A percentile compares a stretch with the other conserved stretches of the same genome.
Conservation (phyloP, 2,113 vertebrate species). For the Chloropsis hardwickii region DNA sequence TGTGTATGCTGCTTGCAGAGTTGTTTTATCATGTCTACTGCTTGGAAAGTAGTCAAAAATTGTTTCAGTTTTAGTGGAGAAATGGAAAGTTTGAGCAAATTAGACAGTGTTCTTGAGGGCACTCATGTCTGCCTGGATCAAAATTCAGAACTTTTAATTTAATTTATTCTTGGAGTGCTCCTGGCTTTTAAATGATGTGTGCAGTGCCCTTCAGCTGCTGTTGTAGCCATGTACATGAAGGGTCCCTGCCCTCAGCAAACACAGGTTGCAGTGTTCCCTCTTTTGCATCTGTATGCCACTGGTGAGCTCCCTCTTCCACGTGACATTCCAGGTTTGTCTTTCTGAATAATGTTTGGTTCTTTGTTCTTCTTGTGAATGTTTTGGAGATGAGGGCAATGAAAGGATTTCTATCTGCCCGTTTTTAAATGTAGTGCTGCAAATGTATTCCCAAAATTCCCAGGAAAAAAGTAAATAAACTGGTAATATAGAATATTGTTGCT, state of each 20-base stretch:
- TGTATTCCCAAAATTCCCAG: neutral
- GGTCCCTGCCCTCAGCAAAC: neutral
- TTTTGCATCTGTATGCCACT: rapidly evolving
- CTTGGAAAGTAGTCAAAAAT: neutral
- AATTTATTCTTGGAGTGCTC: neutral
- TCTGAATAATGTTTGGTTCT: neutral
- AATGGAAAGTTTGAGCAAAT: neutral
- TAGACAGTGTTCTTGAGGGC: neutral
- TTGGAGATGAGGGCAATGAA: neutral
- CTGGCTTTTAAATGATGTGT: neutral
- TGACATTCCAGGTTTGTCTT: neutral
- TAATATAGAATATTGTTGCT: neutral
- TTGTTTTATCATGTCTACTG: neutral
- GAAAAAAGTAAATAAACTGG: neutral
- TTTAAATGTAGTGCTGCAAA: neutral
- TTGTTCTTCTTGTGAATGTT: neutral
- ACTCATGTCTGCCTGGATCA: neutral
- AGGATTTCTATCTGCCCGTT: neutral
- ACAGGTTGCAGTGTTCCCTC: neutral
- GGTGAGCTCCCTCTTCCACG: neutral
- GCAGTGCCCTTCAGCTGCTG: neutral
- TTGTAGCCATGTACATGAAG: rapidly evolving
- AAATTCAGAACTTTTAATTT: neutral
- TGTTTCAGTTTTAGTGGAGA: neutral
- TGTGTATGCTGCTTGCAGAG: neutral